Conservation (phyloP, 2,888 invertebrate species). For the Torymus texanus region DNA sequence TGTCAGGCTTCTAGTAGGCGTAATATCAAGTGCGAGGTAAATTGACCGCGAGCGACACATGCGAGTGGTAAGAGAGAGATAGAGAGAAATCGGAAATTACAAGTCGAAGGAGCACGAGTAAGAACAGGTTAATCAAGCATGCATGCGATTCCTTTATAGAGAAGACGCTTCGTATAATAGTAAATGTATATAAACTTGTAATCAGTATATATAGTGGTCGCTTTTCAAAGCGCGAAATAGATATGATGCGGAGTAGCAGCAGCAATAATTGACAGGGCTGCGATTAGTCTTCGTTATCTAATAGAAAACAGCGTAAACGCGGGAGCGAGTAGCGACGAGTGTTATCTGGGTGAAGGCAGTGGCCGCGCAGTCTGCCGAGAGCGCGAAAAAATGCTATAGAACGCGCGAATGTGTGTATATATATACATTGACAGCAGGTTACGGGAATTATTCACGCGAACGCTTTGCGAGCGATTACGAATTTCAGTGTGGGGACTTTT, state of each 20-base stretch:
- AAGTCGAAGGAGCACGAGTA: neutral
- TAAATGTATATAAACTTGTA: neutral
- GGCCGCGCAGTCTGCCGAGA: conserved; percentile 46
- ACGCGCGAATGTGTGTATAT: neutral
- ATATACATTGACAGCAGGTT: conserved; percentile 14
- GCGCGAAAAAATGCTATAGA: conserved; percentile 8
- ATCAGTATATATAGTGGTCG: conserved; percentile 15
- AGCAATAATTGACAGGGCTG: conserved; percentile 61
- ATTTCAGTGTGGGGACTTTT: conserved; percentile 17
- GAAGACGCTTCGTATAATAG: neutral
- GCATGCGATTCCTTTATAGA: conserved; percentile 21
- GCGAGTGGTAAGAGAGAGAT: neutral
- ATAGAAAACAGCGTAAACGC: conserved; percentile 58
- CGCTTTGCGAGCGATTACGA: conserved; percentile 10
- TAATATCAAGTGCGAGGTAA: conserved; percentile 14
- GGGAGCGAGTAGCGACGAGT: neutral
- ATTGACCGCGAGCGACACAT: conserved; percentile 41
- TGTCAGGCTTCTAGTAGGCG: conserved; percentile 33
- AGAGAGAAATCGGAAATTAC: conserved; percentile 31
- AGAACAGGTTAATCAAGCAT: conserved; percentile 32
- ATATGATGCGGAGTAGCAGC: conserved; percentile 25
- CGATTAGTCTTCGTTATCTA: conserved; percentile 63
- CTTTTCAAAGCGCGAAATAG: conserved; percentile 33
- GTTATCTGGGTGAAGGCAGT: conserved; percentile 48
- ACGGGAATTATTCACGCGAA: conserved; percentile 7